Percentiles rank a stretch among this genome's conserved stretches.
These are phyloP conservation scores for Tenebrosternarchus preto DNA, from an alignment of 2,113 vertebrate species.

Conservation along the genomic window DNA sequence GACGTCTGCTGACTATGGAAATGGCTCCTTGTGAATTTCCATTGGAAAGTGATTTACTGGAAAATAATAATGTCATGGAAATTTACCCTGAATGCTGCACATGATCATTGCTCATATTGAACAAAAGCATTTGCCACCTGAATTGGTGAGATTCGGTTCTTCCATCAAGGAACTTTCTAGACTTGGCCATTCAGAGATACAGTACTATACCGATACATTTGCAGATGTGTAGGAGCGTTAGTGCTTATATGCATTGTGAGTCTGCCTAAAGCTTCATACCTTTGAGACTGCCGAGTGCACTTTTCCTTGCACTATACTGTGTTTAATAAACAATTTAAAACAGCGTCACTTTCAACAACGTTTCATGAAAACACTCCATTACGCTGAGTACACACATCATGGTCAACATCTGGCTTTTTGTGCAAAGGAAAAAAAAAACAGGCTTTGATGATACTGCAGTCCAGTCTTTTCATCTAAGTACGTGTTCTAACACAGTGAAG, in stretches of 20 bases:
- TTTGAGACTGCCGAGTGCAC: slow-evolving; percentile 40
- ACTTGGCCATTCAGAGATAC: background rate
- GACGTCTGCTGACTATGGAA: slow-evolving; percentile 28
- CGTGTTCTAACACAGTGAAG: slow-evolving; percentile 46
- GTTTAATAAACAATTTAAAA: slow-evolving; percentile 63
- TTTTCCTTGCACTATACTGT: slow-evolving; percentile 50
- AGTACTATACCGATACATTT: background rate
- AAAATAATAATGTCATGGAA: background rate
- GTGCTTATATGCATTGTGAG: slow-evolving; percentile 8
- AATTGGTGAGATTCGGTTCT: background rate
- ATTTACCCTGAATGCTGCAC: slow-evolving; percentile 12
- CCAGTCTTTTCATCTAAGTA: slow-evolving; percentile 48
- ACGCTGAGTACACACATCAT: slow-evolving; percentile 54
- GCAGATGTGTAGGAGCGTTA: background rate
- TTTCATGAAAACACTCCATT: slow-evolving; percentile 59
- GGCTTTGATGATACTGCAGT: slow-evolving; percentile 54
- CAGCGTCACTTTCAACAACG: slow-evolving; percentile 56
- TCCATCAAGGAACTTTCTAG: too few relatives aligned
- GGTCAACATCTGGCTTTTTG: slow-evolving; percentile 60
- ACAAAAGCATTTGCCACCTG: too few relatives aligned
- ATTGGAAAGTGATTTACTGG: slow-evolving; percentile 11
- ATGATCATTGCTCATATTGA: background rate
- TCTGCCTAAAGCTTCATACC: slow-evolving; percentile 25
- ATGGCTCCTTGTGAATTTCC: slow-evolving; percentile 40
- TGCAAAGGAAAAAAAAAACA: slow-evolving; percentile 16